A percentile compares a stretch with the other conserved stretches of the same genome.
Evolutionary conservation across 1,140 invertebrate species (phyloP).

Genomic region (Antheraea mylitta): DNA sequence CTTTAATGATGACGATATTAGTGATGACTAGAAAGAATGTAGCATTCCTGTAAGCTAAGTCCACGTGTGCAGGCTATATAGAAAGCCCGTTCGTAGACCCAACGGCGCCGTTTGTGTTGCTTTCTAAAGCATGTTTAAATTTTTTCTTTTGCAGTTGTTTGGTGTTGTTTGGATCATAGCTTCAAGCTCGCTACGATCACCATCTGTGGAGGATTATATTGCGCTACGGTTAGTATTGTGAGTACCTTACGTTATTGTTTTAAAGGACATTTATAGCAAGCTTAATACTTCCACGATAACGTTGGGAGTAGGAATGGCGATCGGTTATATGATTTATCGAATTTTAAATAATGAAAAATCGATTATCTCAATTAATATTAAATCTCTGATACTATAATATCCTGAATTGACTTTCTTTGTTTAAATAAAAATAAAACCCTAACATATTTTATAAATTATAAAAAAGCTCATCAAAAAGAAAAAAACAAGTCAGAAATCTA

Average conservation of each 20-base stretch:
- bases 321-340: too few relatives aligned
- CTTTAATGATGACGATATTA: conserved; percentile 54
- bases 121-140: conserved; percentile 79
- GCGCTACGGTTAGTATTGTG: conserved; percentile 65
- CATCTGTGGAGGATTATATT: conserved; percentile 79
- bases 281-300: not conserved
- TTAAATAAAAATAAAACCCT: too few relatives aligned
- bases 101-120: conserved; percentile 59
- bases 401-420: too few relatives aligned
- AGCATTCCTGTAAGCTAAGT: conserved; percentile 70
- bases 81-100: conserved; percentile 67
- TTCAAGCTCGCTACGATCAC: conserved; percentile 79
- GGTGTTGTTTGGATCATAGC: conserved; percentile 80
- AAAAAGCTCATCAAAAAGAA: too few relatives aligned
- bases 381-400: too few relatives aligned
- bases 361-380: too few relatives aligned
- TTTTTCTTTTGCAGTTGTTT: conserved; percentile 80
- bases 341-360: too few relatives aligned
- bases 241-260: conserved; percentile 27
- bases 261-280: conserved; percentile 18
- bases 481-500: too few relatives aligned
- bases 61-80: conserved; percentile 72
- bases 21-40: conserved; percentile 50
- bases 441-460: too few relatives aligned
- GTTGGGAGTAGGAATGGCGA: too few relatives aligned